A percentile compares a stretch with the other conserved stretches of the same genome.
Conservation (phyloP, 2,888 invertebrate species). For the Alitta virens region DNA sequence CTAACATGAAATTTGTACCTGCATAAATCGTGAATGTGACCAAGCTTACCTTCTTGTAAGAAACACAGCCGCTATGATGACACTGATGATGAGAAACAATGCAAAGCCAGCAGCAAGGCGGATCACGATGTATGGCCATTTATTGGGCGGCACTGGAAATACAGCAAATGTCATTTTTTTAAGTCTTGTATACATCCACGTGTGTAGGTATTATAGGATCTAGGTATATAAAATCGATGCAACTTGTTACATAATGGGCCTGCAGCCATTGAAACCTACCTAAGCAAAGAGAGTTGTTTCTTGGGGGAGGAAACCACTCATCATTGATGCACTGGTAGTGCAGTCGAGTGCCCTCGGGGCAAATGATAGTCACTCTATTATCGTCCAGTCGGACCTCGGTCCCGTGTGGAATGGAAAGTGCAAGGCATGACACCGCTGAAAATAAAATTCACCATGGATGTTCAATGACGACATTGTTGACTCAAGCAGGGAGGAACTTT, state of each 20-base stretch:
- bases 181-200: no score
- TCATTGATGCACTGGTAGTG: background rate
- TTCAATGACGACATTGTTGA: no score
- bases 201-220: no score
- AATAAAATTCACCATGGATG: background rate
- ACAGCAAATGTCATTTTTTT: no score
- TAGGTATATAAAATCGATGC: no score
- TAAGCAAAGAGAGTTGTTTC: background rate
- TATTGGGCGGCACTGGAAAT: background rate
- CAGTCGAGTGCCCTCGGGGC: background rate
- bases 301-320: background rate
- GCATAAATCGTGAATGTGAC: no score
- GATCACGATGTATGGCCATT: background rate
- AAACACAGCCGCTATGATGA: background rate
- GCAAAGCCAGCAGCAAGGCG: background rate
- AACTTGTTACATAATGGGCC: no score
- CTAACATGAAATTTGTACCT: no score
- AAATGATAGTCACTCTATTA: background rate
- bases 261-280: background rate
- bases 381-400: background rate
- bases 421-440: background rate
- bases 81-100: background rate
- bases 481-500: no score
- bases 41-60: constrained; percentile 2
- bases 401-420: background rate